Evolutionary conservation across 2,113 vertebrate species (phyloP), one percentile per base, ranked within the genome.

Genomic region (Thamnophis sirtalis): DNA sequence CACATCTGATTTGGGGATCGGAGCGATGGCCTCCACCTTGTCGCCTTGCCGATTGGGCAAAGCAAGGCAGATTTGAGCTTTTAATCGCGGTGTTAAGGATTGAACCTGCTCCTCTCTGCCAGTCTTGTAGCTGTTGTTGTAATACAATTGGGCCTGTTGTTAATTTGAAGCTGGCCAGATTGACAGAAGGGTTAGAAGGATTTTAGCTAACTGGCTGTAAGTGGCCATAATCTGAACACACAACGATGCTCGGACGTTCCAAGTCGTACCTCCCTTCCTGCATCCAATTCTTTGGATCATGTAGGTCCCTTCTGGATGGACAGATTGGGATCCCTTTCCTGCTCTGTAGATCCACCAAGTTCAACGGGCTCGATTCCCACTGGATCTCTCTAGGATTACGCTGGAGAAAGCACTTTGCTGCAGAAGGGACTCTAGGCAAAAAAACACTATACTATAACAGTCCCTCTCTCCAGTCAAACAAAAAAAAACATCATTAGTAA

Each of bases 21-120:
- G 17, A n/a, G 5, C 6, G 0, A 2, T 13, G 3, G 50, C 2
- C 24, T 60, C 9, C 0, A 15, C 4, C 1, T 24, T 28, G 22
- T 10, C 9, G 22, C 60, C 5, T n/a, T 15, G 24, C 19, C 26
- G 9, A 19, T 1, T 11, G 54, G 68, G 68, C 22, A 5, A 21
- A 84, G 15, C 5, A 1, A 50, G 80, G 43, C 4, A 19, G 43
- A 5, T 7, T 2, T 15, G n/a, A 2, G 17, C 9, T 10, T 28
- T n/a, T 17, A 56, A 10, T 28, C 2, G 24, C 9, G 8, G 63
- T 24, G 63, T 0, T 5, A 21, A 33, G 3, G 19, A 26, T 28
- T 9, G 33, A 26, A 38, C 10, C 9, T 4, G n/a, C 6, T 43
- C 63, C 7, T 3, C 9, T 10, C 1, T 6, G n/a, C 9, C 2